A percentile compares a stretch with the other conserved stretches of the same genome.
These are phyloP conservation scores for Manis crassicaudata DNA, from an alignment of 2,797 vertebrate species.

Conservation along the genomic window DNA sequence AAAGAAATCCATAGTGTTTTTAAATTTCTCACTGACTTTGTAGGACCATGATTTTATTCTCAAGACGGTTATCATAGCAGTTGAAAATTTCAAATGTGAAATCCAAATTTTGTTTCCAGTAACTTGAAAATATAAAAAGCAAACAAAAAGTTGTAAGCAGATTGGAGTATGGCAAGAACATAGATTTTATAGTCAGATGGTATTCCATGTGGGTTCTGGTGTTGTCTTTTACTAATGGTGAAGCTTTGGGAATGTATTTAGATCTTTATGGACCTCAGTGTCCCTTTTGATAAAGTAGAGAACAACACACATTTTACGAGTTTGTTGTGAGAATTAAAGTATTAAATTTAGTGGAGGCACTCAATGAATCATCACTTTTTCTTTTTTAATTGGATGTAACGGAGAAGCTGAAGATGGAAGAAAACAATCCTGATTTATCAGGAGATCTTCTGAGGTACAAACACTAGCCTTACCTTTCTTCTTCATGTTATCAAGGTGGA, in stretches of 20 bases:
- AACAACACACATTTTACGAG: not conserved
- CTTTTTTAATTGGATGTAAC: not conserved
- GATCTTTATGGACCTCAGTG: not conserved
- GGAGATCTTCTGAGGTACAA: not conserved
- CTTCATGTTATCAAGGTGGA: not conserved
- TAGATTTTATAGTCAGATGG: not conserved
- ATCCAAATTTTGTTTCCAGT: not conserved
- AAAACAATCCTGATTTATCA: not conserved
- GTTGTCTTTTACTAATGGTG: not conserved
- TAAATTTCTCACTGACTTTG: not conserved
- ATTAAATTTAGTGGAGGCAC: not conserved
- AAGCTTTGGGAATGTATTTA: not conserved
- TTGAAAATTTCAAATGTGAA: constrained; percentile 41
- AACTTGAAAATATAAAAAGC: not conserved
- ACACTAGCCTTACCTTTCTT: not conserved
- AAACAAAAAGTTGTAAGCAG: not conserved
- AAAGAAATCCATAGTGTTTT: not conserved
- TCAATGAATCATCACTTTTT: not conserved
- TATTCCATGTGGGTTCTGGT: not conserved
- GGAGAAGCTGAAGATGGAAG: not conserved
- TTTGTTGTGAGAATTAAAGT: not conserved
- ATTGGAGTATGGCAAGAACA: not conserved
- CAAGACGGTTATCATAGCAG: not conserved
- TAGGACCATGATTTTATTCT: constrained; percentile 24
- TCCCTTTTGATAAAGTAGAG: not conserved